These are phyloP conservation scores for Rhynchonema sp. DNA, from an alignment of 2,888 invertebrate species.

Conservation along the genomic window DNA sequence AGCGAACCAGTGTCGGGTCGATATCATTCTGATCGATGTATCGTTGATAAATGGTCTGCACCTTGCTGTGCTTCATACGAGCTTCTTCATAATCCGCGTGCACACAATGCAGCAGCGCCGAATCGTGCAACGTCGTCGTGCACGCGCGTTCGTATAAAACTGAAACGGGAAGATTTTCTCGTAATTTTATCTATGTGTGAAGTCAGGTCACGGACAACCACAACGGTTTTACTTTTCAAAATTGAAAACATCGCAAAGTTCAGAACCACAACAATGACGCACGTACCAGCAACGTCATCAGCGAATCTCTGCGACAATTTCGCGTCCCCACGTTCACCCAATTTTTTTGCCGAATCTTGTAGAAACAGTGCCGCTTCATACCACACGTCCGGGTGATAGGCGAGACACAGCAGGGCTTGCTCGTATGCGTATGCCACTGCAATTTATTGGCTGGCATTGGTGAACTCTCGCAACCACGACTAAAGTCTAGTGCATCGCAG, in stretches of 20 bases:
- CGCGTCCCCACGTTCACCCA: constrained; percentile 67
- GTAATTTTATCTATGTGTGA: neutral
- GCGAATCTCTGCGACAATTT: neutral
- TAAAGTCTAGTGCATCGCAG: no score
- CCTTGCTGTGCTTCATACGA: constrained; percentile 82
- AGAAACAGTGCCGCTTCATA: constrained; percentile 92
- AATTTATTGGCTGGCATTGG: no score
- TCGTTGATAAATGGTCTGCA: constrained; percentile 79
- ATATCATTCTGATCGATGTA: constrained; percentile 68
- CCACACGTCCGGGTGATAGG: constrained; percentile 97
- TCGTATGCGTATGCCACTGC: constrained; percentile 92
- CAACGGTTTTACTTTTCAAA: no score
- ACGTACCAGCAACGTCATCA: constrained; percentile 1
- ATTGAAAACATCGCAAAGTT: neutral
- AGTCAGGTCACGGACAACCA: neutral
- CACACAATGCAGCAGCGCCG: constrained; percentile 83
- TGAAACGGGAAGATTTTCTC: constrained; percentile 8
- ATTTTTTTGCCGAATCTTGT: constrained; percentile 74
- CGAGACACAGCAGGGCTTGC: constrained; percentile 80
- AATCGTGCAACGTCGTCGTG: constrained; percentile 63
- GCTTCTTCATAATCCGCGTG: constrained; percentile 94
- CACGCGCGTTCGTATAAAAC: constrained; percentile 87
- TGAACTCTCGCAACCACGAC: no score
- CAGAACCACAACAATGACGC: neutral
- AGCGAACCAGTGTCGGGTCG: constrained; percentile 74